Evolutionary conservation across 2,888 invertebrate genomes (phyloP), one percentile per base, ranked within the genome.

Genomic region (Ptilodon capucinus): DNA sequence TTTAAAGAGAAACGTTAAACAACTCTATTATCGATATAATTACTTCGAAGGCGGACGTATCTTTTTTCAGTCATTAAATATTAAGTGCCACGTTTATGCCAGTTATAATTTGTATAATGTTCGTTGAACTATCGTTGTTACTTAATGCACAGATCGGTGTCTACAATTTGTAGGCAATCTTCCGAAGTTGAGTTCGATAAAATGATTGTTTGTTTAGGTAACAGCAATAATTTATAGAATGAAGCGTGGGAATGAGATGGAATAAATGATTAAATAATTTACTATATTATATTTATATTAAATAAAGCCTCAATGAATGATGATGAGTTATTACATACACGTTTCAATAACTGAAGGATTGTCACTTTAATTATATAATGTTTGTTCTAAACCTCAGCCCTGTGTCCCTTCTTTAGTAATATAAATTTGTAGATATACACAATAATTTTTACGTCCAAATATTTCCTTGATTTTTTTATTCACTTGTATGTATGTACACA

Each of bases 1-100:
- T 81, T 57, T 60, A 69, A 38, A 38, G 64, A 60, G 71, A 66
- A 64, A 71, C 74, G 60, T 68, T 71, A 74, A 74, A 80, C 75
- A 75, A 82, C 81, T 84, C 72, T 78, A 81, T 83, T 85, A 86
- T 86, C 79, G 77, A 77, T 68, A 72, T 81, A 76, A 86, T 85
- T 80, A 84, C 76, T 77, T 80, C 50, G 68, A 70, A 69, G 68
- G 69, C 61, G 48, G 52, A 59, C 64, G 57, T 61, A 44, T 68
- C 63, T 73, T 71, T 54, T 62, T 76, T 70, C 50, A 67, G 57
- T 67, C 71, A 71, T 75, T 78, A 81, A 73, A 72, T 63, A 56
- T 57, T 61, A 58, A 69, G 54, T 64, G 63, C 51, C 49, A 53
- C 57, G 60, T 71, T 67, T 68, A 64, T 68, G 54, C 50, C 44